Evolutionary conservation across 1,140 invertebrate species (phyloP).

Genomic region (Drosophila repletoides): DNA sequence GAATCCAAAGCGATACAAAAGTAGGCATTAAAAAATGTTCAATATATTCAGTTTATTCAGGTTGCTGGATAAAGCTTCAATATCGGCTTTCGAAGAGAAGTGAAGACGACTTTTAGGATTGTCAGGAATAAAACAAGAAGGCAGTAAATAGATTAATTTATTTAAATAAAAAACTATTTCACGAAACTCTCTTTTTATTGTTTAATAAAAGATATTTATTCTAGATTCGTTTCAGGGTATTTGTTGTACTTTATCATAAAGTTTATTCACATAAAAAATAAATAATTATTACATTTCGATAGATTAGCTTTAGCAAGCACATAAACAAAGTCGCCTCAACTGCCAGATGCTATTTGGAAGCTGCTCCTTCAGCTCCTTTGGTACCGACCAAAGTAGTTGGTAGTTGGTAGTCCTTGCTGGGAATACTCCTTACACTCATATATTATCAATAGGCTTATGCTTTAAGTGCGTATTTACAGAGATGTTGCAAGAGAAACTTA

Average conservation of each 20-base stretch:
- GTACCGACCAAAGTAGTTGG: too few species aligned
- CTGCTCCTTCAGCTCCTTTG: too few species aligned
- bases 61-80: too few species aligned
- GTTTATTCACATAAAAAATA: constrained; percentile 79
- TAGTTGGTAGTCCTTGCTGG: constrained; percentile 28
- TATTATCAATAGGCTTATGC: constrained; percentile 59
- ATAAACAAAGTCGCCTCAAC: constrained; percentile 29
- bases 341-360: constrained; percentile 6
- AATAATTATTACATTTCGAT: constrained; percentile 77
- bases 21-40: neutral
- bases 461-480: constrained; percentile 75
- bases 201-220: neutral
- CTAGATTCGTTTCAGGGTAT: neutral
- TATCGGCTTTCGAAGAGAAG: too few species aligned
- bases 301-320: constrained; percentile 38
- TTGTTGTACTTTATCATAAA: constrained; percentile 67
- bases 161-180: too few species aligned
- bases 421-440: too few species aligned
- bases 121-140: too few species aligned
- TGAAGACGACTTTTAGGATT: too few species aligned
- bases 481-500: constrained; percentile 67
- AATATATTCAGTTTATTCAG: neutral
- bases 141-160: too few species aligned
- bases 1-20: neutral
- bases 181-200: neutral